Evolutionary conservation across 2,797 vertebrate genomes (phyloP), one percentile per base, ranked within the genome.

Genomic region (Taeniopygia guttata): DNA sequence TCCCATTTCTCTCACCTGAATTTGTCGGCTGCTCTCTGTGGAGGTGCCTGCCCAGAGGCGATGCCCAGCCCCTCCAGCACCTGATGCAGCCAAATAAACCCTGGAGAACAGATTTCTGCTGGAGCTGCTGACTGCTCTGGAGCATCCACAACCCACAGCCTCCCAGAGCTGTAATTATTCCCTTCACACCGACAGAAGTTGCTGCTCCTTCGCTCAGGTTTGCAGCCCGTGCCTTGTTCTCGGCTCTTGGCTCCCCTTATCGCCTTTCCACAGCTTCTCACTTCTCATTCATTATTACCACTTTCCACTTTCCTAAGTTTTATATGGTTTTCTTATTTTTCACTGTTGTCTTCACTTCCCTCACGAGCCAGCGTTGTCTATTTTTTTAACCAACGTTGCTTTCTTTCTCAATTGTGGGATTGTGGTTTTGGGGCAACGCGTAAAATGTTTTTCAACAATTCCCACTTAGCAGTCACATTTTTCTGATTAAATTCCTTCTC

Each of bases 371-470:
- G 87, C 49, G 58, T 3, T 16, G 2, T 84, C 38, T 73, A 48
- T 82, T 83, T 84, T 89, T 84, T 73, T 45, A 91, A 42, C 78
- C 59, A 38, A 3, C 2, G 5, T 67, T 94, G 90, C 49, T 85
- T 91, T 49, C 93, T 80, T 64, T 94, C 82, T 95, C 89, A 93
- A 95, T 95, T 96, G 91, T 96, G 95, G 93, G 96, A 96, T 91
- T 96, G 96, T 93, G 95, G 96, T 90, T 96, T 94, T 93, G 87
- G 79, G 96, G 87, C 89, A 94, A 89, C 7, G 59, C 16, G 40
- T 72, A 87, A 95, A 96, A 96, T 88, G 87, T 94, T 94, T 94
- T 94, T 92, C 79, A 94, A 96, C 95, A 96, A 96, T 96, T 94
- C 94, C 93, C 95, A 96, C 93, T 96, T 96, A 94, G 51, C 69